Percentiles rank a stretch among this genome's conserved stretches.
Evolutionary conservation across 2,113 vertebrate species (phyloP).

Genomic region (Corvus hawaiiensis): DNA sequence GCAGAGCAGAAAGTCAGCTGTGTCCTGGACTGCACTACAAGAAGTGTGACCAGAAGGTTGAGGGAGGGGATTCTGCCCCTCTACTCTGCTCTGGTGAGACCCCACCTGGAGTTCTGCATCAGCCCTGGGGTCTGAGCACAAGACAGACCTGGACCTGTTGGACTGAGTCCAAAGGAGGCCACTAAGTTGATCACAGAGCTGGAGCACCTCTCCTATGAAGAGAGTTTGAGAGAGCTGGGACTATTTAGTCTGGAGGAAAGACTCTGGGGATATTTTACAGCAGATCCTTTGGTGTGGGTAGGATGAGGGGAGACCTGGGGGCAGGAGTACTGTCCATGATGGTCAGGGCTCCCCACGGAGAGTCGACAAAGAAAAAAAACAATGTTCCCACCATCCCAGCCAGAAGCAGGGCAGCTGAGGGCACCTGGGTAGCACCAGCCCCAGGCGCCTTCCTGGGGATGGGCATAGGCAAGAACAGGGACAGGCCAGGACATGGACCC

Average conservation of each 20-base stretch:
- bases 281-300: neutral
- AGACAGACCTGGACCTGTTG: neutral
- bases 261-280: neutral
- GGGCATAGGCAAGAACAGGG: neutral
- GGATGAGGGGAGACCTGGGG: neutral
- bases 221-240: neutral
- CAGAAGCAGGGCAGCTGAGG: neutral
- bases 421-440: neutral
- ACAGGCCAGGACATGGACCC: neutral
- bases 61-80: neutral
- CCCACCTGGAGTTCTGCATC: neutral
- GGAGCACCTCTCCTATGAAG: neutral
- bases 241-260: neutral
- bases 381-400: accelerated
- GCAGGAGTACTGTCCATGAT: neutral
- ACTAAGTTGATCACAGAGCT: too few species aligned
- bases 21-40: neutral
- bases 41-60: neutral
- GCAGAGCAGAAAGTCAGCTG: neutral
- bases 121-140: neutral
- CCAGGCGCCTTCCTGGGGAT: accelerated
- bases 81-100: neutral
- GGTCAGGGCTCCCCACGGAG: neutral
- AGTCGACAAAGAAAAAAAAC: neutral
- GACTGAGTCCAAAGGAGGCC: neutral